Base-by-base conservation (phyloP, 2,888 invertebrate genomes). In the Lithosia quadra region DNA sequence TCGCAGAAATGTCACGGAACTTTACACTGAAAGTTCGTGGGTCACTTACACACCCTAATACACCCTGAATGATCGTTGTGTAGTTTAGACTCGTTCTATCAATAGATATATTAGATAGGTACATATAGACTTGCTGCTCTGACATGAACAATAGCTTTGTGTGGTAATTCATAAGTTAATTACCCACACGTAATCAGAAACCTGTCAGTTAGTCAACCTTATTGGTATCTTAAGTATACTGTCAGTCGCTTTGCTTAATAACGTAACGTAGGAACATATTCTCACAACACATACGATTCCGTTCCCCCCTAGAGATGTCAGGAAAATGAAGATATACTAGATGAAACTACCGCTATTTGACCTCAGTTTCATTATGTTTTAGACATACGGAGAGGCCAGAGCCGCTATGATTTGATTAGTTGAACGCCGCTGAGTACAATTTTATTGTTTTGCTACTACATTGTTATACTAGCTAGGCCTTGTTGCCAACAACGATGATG, bases 371-470 rank as follows among this genome's bases (percentile, higher is more conserved):
- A 79, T 79, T 79, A 76, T 73, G 65, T 61, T 67, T 63, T 63
- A 36, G 66, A 67, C 65, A 63, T 33, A 73, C 55, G 61, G 63
- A 53, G 43, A 72, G 69, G 57, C 60, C 71, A 75, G 56, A 65
- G 76, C 59, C 67, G 68, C 58, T 69, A 73, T 72, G 69, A 67
- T 72, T 74, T 71, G 63, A 74, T 72, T 73, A 75, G 67, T 68
- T 65, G 59, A 77, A 59, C 56, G 62, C 78, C 68, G 67, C 77
- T 74, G 76, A 69, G 77, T 68, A 68, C 53, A 68, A 71, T 79
- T 79, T 77, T 80, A 82, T 83, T 84, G 79, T 83, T 83, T 75
- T 69, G 63, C 70, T 75, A 73, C 64, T 59, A 67, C 73, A 78
- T 76, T 83, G 79, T 80, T 77, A 28, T 55, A 36, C 49, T 63